Percentiles rank a stretch among this genome's conserved stretches.
Evolutionary conservation across 2,797 vertebrate species (phyloP).

Genomic region (Ictinia mississippiensis): DNA sequence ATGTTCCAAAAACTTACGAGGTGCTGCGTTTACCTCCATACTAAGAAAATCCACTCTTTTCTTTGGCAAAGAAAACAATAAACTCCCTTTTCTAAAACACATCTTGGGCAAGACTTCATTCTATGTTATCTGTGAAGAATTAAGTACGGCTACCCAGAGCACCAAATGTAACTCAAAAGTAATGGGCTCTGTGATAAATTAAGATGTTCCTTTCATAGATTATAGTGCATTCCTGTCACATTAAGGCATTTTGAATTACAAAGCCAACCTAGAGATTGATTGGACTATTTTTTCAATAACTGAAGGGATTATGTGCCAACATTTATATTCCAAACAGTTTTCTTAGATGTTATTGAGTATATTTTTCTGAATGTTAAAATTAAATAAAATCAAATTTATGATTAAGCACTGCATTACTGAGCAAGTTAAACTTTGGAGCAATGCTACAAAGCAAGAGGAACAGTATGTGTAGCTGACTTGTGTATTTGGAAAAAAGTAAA

Average conservation of each 20-base stretch:
- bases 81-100: background rate
- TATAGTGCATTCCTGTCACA: constrained; percentile 32
- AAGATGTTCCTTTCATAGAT: constrained; percentile 34
- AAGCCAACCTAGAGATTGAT: constrained; percentile 23
- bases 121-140: constrained; percentile 28
- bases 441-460: background rate
- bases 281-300: constrained; percentile 50
- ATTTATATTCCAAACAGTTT: constrained; percentile 30
- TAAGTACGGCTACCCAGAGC: constrained; percentile 12
- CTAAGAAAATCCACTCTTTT: background rate
- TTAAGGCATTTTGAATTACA: constrained; percentile 42
- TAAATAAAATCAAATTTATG: constrained; percentile 26
- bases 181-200: constrained; percentile 61
- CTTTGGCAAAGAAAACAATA: background rate
- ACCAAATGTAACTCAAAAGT: constrained; percentile 64
- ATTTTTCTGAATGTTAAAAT: constrained; percentile 43
- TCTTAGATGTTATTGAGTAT: background rate
- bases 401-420: background rate
- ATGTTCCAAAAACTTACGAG: background rate
- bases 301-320: background rate
- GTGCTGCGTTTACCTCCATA: background rate
- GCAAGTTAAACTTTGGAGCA: background rate
- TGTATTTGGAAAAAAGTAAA: background rate
- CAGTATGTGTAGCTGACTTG: background rate
- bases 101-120: constrained; percentile 1